Base-by-base conservation (phyloP, 1,140 invertebrate species). In the Mesaphorura yosii region DNA sequence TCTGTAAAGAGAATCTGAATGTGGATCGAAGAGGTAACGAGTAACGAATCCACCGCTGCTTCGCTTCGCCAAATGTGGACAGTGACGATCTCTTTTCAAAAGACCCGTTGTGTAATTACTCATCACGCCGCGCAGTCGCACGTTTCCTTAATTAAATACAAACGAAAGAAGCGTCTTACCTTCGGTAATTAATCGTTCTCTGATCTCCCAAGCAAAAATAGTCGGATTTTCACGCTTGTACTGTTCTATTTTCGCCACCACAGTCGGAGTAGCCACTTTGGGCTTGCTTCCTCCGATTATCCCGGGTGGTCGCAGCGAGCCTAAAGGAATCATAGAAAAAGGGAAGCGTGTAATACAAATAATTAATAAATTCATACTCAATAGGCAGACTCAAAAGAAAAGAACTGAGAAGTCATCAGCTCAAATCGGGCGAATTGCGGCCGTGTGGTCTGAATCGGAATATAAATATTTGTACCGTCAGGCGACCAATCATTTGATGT, bases 271-370 rank as follows among this genome's bases (percentile, higher is more conserved):
- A 54, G 94, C 93, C 49, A 98, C 95, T 73, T 98, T 91, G 17
- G 94, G 94, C 73, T 98, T 98, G 70, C 90, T 95, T 46, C 95
- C 95, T 50, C 94, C 95, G 65, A 98, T 98, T 64, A 96, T 80
- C 45, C 92, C 88, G 29, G 92, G 91, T 63, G 91, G 86, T 64
- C 88, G 77, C 55, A 96, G 77, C 25, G 91, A 93, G 58, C 91
- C 91, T 86, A 76, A 51, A 77, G n/a, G 10, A 34, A 79, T 64
- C 60, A 61, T 53, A 59, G 20, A 31, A 41, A 41, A 54, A 51
- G n/a, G 10, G 22, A 47, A 27, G 14, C 25, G 23, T 1, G 12
- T n/a, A 25, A 37, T 34, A 38, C 10, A 38, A 34, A n/a, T 19
- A 20, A 49, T 20, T 17, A 42, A 42, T 42, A 17, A 19, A 7